A percentile compares a stretch with the other conserved stretches of the same genome.
These are phyloP conservation scores for Dendrocincla tyrannina DNA, from an alignment of 2,797 vertebrate species.

Conservation along the genomic window DNA sequence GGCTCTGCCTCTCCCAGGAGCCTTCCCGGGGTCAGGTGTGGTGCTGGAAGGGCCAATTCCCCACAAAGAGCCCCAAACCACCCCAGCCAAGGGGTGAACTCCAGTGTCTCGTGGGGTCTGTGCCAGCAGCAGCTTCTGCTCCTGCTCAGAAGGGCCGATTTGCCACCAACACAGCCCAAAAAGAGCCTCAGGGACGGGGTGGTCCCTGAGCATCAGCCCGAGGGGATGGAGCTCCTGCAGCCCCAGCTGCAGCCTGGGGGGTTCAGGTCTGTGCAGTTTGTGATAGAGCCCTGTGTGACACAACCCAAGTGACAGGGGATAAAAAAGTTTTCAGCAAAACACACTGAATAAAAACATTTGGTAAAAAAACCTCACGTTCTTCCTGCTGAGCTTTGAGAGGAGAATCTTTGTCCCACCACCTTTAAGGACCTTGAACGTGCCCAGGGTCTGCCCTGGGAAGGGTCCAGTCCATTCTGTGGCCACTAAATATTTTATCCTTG, in stretches of 20 bases:
- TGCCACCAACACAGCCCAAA: accelerated
- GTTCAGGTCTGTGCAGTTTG: accelerated
- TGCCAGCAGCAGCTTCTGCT: not conserved
- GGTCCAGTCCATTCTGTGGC: accelerated
- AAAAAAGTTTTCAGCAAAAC: not conserved
- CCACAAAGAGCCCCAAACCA: not conserved
- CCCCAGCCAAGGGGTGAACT: not conserved
- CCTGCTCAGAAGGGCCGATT: not conserved
- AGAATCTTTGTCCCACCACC: not conserved
- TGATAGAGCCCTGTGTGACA: not conserved
- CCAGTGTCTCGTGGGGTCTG: not conserved
- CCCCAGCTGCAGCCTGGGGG: not conserved
- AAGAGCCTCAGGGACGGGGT: not conserved
- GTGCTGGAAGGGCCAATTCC: not conserved
- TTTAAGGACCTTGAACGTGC: accelerated
- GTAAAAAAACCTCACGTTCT: not conserved
- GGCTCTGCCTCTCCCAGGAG: not conserved
- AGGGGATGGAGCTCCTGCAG: not conserved
- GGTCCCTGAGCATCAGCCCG: not conserved
- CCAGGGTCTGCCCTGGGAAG: not conserved
- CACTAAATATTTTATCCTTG: not conserved
- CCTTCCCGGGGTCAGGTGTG: accelerated
- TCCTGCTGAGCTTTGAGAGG: not conserved
- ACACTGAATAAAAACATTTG: not conserved
- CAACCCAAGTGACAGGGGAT: not conserved